A percentile compares a stretch with the other conserved stretches of the same genome.
These are phyloP conservation scores for Botia almorhae DNA, from an alignment of 2,797 vertebrate species.

Conservation along the genomic window DNA sequence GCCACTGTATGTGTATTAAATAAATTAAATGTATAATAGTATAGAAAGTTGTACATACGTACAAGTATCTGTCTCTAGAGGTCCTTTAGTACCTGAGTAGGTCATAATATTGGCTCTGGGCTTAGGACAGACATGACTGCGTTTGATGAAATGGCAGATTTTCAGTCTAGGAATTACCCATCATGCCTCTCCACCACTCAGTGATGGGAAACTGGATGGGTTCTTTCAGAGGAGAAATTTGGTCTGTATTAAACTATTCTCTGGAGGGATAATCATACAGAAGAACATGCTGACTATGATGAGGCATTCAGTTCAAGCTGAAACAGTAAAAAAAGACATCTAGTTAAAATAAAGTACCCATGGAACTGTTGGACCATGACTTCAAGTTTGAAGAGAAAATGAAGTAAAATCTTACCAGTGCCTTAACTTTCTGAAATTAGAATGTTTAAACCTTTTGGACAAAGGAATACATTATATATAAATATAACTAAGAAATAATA, in stretches of 20 bases:
- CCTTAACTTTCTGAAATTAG: constrained; percentile 68
- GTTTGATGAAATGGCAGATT: constrained; percentile 82
- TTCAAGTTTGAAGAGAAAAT: constrained; percentile 74
- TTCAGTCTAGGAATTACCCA: constrained; percentile 69
- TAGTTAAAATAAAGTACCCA: constrained; percentile 76
- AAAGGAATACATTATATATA: constrained; percentile 56
- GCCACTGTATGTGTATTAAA: neutral
- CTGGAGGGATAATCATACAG: constrained; percentile 76
- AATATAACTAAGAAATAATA: neutral
- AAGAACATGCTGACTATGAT: constrained; percentile 76
- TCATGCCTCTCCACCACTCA: constrained; percentile 54
- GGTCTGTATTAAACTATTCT: constrained; percentile 77
- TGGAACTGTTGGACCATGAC: constrained; percentile 79
- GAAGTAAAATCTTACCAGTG: constrained; percentile 71
- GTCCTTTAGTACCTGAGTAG: constrained; percentile 65
- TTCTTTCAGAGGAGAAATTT: constrained; percentile 74
- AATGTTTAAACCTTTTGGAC: constrained; percentile 31
- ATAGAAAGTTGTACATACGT: neutral
- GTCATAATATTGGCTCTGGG: constrained; percentile 57
- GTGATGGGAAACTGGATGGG: constrained; percentile 67
- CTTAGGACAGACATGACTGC: constrained; percentile 68
- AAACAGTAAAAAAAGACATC: constrained; percentile 68
- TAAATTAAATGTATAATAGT: neutral
- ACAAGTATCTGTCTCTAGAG: constrained; percentile 24
- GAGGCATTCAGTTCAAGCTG: constrained; percentile 80